These are phyloP conservation scores for Autographa pulchrina DNA, from an alignment of 2,888 invertebrate genomes.

Conservation along the genomic window DNA sequence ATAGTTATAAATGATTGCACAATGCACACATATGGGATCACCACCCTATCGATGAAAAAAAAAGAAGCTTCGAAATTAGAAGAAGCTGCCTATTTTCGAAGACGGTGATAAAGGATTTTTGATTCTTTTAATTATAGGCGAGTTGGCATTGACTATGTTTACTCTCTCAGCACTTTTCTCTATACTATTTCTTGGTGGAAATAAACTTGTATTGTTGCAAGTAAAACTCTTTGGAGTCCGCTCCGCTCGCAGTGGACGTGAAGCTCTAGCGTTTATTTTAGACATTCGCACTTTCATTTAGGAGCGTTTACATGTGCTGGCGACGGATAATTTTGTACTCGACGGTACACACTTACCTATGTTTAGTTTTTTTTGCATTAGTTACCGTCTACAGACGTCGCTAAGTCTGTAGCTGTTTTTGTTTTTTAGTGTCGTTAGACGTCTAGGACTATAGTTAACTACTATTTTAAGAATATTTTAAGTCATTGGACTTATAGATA, in stretches of 20 bases:
- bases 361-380: conserved; percentile 3
- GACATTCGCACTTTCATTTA: conserved; percentile 39
- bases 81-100: too few species aligned
- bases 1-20: not conserved
- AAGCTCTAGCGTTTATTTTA: conserved; percentile 50
- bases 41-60: too few species aligned
- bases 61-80: too few species aligned
- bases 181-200: too few species aligned
- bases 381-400: conserved; percentile 1
- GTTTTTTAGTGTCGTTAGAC: not conserved
- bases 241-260: not conserved
- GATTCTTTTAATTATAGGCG: not conserved
- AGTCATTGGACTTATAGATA: too few species aligned
- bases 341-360: not conserved
- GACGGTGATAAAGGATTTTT: not conserved
- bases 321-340: not conserved
- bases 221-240: not conserved
- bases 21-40: too few species aligned
- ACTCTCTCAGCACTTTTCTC: not conserved
- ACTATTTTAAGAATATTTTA: not conserved
- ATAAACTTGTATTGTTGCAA: too few species aligned
- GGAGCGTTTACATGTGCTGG: conserved; percentile 29
- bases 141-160: not conserved
- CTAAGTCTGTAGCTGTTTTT: not conserved
- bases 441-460: not conserved